phyloP scores from a whole-genome alignment of 2,888 invertebrate genomes.

The Hyalella azteca region DNA sequence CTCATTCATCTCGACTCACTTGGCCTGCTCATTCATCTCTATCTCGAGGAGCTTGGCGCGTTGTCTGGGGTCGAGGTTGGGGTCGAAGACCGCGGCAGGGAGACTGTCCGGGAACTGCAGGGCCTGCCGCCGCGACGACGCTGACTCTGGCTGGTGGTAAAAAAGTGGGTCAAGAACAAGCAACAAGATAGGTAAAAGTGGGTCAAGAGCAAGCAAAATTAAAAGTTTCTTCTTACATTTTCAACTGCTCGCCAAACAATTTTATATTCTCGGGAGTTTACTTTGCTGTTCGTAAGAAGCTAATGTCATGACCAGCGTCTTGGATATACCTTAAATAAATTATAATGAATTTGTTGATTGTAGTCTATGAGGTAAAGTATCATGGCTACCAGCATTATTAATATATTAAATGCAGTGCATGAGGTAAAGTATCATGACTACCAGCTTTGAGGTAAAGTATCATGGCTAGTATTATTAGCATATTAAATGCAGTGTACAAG shows the following conservation, averaged over 20 bases:
- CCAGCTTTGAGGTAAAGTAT: not conserved
- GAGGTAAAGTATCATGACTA: not conserved
- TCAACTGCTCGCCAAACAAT: no score
- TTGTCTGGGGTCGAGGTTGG: conserved; percentile 64
- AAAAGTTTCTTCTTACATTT: no score
- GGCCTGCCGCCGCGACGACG: conserved; percentile 44
- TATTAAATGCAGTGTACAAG: not conserved
- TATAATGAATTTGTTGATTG: no score
- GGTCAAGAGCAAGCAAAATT: not conserved
- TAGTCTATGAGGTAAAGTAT: no score
- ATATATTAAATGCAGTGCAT: no score
- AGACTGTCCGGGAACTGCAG: conserved; percentile 49
- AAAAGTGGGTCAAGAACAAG: not conserved
- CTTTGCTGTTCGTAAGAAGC: no score
- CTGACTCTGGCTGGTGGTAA: conserved; percentile 48
- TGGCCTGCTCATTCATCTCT: conserved; percentile 97
- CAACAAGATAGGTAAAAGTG: not conserved
- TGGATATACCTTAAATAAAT: no score
- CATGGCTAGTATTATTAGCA: not conserved
- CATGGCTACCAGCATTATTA: no score
- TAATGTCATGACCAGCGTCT: no score
- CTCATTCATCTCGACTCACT: conserved; percentile 63
- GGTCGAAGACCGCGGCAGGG: conserved; percentile 60
- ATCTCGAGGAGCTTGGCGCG: conserved; percentile 92
- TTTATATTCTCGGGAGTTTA: no score